Base-by-base conservation (phyloP, 1,140 invertebrate species). In the Trissolcus basalis region DNA sequence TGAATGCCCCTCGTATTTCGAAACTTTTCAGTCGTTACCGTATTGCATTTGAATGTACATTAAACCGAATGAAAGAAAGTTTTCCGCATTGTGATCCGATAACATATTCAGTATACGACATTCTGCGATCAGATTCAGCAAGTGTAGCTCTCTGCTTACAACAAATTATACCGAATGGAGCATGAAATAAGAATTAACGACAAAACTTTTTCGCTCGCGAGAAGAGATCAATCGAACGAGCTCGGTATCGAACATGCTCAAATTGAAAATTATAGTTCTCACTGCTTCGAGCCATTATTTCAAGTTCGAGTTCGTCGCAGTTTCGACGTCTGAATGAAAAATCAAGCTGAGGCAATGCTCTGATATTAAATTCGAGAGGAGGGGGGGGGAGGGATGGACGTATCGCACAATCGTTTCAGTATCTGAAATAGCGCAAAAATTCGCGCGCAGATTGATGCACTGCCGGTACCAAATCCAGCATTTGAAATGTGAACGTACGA, bases 141-240 rank as follows among this genome's bases (percentile, higher is more conserved):
- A 51, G 49, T 15, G 55, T n/a, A 48, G n/a, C 12, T 10, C n/a
- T 33, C 61, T 67, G 54, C 67, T 77, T 71, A 71, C 68, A 77
- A 77, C 68, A 70, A 70, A 76, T 70, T 76, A 65, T 59, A 47
- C 13, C 27, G 60, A 50, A 70, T 76, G 65, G 54, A 65, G 73
- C 73, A 65, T 76, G 67, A 70, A 76, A 70, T 76, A 70, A 76
- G 61, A 76, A 67, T 70, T 76, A 76, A 76, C 72, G 65, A 70
- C 72, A 14, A 64, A 76, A 76, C 58, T 76, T 70, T 74, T 63
- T 45, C 48, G 47, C 32, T 55, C 47, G 14, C 55, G 48, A 47
- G 15, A 13, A 56, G 35, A 45, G 45, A 64, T 65, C 72, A 65
- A 70, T 76, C 59, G 72, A 65, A 65, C 59, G 59, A 19, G 48